Conservation (phyloP, 2,113 vertebrate genomes). For the Vidua chalybeata region DNA sequence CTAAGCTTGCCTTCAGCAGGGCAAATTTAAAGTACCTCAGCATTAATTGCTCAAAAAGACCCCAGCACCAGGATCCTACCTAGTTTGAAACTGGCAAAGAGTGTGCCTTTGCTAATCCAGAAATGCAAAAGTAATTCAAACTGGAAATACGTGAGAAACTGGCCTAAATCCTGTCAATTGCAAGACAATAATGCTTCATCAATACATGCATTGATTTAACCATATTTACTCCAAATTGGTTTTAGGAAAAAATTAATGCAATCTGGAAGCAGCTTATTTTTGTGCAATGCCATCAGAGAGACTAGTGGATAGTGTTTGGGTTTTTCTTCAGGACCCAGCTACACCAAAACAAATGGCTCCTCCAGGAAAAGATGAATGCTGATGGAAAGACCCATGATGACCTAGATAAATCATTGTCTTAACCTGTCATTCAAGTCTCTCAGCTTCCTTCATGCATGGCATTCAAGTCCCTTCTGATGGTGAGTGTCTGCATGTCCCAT, state of each 20-base stretch:
- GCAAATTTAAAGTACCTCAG: not conserved
- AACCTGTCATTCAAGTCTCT: not conserved
- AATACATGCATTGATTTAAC: not conserved
- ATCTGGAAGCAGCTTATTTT: not conserved
- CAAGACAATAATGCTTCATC: not conserved
- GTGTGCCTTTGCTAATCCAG: not conserved
- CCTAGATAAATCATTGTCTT: not conserved
- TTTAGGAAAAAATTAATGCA: not conserved
- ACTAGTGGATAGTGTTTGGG: not conserved
- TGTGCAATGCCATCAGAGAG: not conserved
- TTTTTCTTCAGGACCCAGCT: not conserved
- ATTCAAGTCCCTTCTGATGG: not conserved
- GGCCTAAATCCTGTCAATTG: not conserved
- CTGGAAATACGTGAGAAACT: not conserved
- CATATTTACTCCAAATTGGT: not conserved
- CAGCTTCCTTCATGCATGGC: not conserved
- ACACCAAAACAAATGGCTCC: not conserved
- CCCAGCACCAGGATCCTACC: not conserved
- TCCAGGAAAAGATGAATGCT: not conserved
- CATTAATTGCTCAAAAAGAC: not conserved
- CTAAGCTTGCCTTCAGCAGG: not conserved
- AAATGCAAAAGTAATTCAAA: not conserved
- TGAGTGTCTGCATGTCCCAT: not conserved
- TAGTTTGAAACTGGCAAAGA: not conserved
- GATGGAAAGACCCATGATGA: not conserved